Evolutionary conservation across 2,113 vertebrate species (phyloP), one percentile per base, ranked within the genome.

Genomic region (Barbus barbus): DNA sequence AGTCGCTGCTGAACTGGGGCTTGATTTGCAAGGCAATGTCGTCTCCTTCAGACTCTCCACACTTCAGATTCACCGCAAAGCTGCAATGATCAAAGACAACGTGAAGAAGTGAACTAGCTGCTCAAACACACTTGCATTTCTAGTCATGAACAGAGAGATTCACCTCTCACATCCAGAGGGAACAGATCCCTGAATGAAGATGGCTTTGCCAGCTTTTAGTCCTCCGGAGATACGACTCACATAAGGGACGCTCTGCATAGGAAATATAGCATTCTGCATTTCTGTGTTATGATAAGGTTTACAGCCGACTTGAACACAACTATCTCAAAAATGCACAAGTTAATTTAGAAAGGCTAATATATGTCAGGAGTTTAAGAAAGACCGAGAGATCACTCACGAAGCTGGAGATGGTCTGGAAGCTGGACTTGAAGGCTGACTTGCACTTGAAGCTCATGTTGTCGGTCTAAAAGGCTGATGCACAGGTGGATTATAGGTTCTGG

Each of bases 11-110:
- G 26, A 80, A 80, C 58, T 28, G n/a, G 4, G 65, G 20, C 31
- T 36, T 81, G 1, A 81, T n/a, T n/a, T 81, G 79, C 36, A 81
- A 26, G 7, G 79, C 79, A 36, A 81, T 81, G 79, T 81, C 79
- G 6, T 81, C 63, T 36, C 28, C 63, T 33, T 81, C 22, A 11
- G 79, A 53, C 28, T 71, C 28, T 1, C 79, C 79, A 51, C 79
- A 81, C 31, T 71, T 71, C 63, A 81, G 63, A 31, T 67, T 81
- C 20, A 81, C 79, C 20, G n/a, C 20, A 53, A 81, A 81, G 46
- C 79, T 81, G 63, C 24, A 71, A 69, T 5, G 18, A 36, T 36
- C 1, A 24, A 53, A 71, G 6, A 13, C n/a, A 51, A 65, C 1
- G 3, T 79, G 13, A 22, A 53, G 11, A 11, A n/a, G 24, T 56